phyloP scores from a whole-genome alignment of 2,797 vertebrate genomes.

The Macropus fuliginosus region DNA sequence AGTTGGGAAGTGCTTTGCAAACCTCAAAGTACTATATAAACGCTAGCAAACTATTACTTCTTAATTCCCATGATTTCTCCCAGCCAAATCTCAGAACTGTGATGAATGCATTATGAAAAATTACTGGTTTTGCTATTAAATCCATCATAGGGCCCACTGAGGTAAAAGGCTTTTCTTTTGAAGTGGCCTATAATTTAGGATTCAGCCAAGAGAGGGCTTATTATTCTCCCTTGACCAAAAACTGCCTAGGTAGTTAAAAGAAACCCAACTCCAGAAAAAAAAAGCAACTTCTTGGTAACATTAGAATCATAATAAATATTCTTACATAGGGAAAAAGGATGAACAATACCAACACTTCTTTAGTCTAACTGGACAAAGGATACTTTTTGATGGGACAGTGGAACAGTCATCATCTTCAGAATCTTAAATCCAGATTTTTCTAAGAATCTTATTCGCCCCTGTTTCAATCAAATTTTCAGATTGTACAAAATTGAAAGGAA shows the following conservation, averaged over 20 bases:
- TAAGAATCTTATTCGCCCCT: constrained; percentile 1
- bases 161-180: background rate
- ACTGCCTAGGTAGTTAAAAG: background rate
- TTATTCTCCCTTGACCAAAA: background rate
- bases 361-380: background rate
- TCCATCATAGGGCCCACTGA: background rate
- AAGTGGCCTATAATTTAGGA: background rate
- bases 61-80: background rate
- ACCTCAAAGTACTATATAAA: background rate
- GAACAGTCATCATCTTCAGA: constrained; percentile 4
- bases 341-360: background rate
- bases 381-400: constrained; percentile 23
- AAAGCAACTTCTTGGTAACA: background rate
- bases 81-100: background rate
- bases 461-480: background rate
- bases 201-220: background rate
- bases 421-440: constrained; percentile 34
- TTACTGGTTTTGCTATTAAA: background rate
- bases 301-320: background rate
- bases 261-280: background rate
- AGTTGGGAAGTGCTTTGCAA: background rate
- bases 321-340: background rate
- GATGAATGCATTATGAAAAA: background rate
- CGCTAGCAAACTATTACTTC: background rate
- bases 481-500: background rate